Evolutionary conservation across 2,797 vertebrate genomes (phyloP).

Genomic region (Cephalopachus bancanus): DNA sequence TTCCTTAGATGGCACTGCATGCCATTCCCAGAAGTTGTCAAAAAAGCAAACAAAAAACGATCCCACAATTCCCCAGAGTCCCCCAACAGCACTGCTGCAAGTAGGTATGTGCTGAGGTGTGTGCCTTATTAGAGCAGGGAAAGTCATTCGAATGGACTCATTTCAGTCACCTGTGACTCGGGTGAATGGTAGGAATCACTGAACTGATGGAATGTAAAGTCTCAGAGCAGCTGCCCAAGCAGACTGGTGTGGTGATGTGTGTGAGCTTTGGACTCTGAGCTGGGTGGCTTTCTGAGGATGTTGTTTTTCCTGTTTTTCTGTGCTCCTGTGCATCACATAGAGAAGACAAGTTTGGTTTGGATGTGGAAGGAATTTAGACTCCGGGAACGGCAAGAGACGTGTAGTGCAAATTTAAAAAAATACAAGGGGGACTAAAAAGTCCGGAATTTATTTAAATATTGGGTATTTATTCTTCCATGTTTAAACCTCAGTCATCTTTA

Average conservation of each 20-base stretch:
- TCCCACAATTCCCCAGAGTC: accelerated
- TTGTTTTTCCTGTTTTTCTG: background rate
- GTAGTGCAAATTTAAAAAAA: background rate
- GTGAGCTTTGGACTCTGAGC: too few relatives aligned
- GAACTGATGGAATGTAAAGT: background rate
- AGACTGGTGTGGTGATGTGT: too few relatives aligned
- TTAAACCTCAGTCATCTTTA: too few relatives aligned
- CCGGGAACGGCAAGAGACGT: background rate
- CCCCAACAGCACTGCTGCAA: background rate
- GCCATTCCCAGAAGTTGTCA: too few relatives aligned
- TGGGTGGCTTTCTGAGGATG: too few relatives aligned
- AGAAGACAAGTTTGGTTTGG: background rate
- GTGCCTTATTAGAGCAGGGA: background rate
- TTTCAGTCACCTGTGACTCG: background rate
- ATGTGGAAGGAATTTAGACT: background rate
- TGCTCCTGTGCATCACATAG: background rate
- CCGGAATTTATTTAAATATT: too few relatives aligned
- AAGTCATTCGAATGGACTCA: background rate
- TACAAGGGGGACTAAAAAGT: too few relatives aligned
- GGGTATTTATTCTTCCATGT: too few relatives aligned
- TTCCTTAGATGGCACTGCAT: too few relatives aligned
- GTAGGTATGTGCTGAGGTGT: background rate
- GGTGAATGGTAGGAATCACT: background rate
- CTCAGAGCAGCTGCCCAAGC: background rate
- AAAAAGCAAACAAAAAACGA: background rate